Percentiles rank a stretch among this genome's conserved stretches.
Evolutionary conservation across 1,140 invertebrate genomes (phyloP).

Genomic region (Dysdera silvatica): DNA sequence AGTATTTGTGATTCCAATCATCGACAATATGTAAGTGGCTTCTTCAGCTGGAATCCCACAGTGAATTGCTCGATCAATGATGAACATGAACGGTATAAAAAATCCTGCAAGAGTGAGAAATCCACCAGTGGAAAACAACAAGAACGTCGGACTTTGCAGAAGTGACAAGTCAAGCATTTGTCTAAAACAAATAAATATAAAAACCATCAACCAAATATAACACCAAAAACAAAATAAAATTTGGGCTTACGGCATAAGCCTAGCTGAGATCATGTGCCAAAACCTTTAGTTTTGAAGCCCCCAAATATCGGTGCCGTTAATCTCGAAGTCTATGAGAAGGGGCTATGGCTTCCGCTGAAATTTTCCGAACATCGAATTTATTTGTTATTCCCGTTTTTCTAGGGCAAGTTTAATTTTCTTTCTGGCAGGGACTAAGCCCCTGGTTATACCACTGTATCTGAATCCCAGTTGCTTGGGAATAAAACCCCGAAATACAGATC

Average conservation of each 20-base stretch:
- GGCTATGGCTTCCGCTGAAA: too few relatives aligned
- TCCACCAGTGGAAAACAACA: slow-evolving; percentile 76
- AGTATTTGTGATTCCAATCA: slow-evolving; percentile 87
- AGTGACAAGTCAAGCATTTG: slow-evolving; percentile 75
- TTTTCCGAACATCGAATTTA: too few relatives aligned
- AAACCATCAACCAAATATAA: neutral
- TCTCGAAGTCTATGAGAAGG: too few relatives aligned
- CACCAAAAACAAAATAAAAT: neutral
- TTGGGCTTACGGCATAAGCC: neutral
- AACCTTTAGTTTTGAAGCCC: too few relatives aligned
- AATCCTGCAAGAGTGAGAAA: slow-evolving; percentile 92
- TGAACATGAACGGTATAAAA: slow-evolving; percentile 87
- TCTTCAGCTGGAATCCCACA: slow-evolving; percentile 36
- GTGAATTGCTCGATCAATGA: slow-evolving; percentile 46
- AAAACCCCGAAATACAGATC: too few relatives aligned
- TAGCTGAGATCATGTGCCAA: too few relatives aligned
- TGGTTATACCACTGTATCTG: too few relatives aligned
- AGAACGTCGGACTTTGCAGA: slow-evolving; percentile 75
- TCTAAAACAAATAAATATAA: neutral
- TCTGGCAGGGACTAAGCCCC: too few relatives aligned
- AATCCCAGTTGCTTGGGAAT: too few relatives aligned
- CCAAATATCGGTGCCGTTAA: too few relatives aligned
- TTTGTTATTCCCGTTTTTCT: too few relatives aligned
- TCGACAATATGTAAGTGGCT: slow-evolving; percentile 64
- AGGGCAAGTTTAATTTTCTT: too few relatives aligned